Percentiles rank a stretch among this genome's conserved stretches.
Conservation (phyloP, 30 jellyfish, hydroid and myxozoan species). For the Catostylus mosaicus region DNA sequence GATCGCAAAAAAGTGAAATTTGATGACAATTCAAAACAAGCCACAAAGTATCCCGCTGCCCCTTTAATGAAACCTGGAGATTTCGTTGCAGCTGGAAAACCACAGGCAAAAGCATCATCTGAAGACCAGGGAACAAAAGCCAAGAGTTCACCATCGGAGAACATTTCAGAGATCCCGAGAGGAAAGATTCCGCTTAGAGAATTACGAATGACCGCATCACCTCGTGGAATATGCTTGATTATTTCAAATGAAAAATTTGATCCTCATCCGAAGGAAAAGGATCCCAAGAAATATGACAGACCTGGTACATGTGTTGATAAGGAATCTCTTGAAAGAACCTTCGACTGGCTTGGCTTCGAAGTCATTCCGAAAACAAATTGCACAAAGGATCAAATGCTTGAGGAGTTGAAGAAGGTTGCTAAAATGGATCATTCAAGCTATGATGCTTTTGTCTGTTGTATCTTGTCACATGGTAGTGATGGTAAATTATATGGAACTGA, state of each 20-base stretch:
- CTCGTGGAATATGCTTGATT: conserved; percentile 60
- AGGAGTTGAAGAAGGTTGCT: conserved; percentile 14
- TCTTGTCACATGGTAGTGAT: conserved; percentile 68
- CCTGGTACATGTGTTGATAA: conserved; percentile 9
- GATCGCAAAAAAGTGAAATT: too few species aligned
- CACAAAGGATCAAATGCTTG: conserved; percentile 19
- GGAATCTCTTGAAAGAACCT: conserved; percentile 11
- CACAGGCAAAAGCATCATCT: too few species aligned
- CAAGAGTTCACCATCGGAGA: neutral
- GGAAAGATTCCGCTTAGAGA: neutral
- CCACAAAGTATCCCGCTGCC: neutral
- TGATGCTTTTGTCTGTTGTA: conserved; percentile 66
- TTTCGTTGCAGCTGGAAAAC: too few species aligned
- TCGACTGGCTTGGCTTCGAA: conserved; percentile 42
- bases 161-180: neutral
- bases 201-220: conserved; percentile 20
- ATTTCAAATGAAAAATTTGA: conserved; percentile 36
- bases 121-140: neutral
- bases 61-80: too few species aligned
- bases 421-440: conserved; percentile 46
- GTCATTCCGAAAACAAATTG: conserved; percentile 1
- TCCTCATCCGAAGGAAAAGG: neutral
- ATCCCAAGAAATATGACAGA: neutral
- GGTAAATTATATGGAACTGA: conserved; percentile 55
- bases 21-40: too few species aligned